These are phyloP conservation scores for Drosophila yakuba DNA, from an alignment of 1,140 invertebrate species.

Conservation along the genomic window DNA sequence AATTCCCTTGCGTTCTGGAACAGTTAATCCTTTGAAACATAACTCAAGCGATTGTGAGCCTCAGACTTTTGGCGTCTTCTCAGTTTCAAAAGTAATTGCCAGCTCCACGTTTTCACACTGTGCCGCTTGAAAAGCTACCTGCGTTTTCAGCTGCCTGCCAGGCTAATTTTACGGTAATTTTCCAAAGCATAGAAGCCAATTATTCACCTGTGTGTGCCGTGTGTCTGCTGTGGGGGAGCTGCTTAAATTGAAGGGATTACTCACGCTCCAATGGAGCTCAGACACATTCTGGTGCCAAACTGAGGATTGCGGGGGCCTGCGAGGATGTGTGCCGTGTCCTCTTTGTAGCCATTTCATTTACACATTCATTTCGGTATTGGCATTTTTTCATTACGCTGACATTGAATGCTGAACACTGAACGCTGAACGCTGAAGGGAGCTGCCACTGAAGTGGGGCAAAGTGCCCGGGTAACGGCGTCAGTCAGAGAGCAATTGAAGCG, in stretches of 20 bases:
- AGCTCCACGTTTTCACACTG: slow-evolving; percentile 9
- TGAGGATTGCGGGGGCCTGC: no score
- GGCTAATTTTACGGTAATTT: slow-evolving; percentile 83
- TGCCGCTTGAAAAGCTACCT: slow-evolving; percentile 3
- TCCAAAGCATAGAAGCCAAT: slow-evolving; percentile 75
- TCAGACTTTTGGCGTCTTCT: background rate
- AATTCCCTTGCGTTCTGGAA: background rate
- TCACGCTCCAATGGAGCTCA: slow-evolving; percentile 73
- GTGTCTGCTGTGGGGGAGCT: slow-evolving; percentile 39
- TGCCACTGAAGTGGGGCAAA: slow-evolving; percentile 10
- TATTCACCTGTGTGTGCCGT: slow-evolving; percentile 74
- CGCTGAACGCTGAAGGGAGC: slow-evolving; percentile 52
- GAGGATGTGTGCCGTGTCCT: slow-evolving; percentile 6
- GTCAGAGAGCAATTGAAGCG: slow-evolving; percentile 83
- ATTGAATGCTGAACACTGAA: slow-evolving; percentile 64
- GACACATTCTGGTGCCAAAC: slow-evolving; percentile 26
- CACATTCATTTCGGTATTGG: slow-evolving; percentile 81
- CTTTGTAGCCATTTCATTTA: slow-evolving; percentile 67
- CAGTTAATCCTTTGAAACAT: slow-evolving; percentile 7
- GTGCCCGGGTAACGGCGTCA: slow-evolving; percentile 65
- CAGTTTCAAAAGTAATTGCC: slow-evolving; percentile 1
- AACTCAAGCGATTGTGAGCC: slow-evolving; percentile 9
- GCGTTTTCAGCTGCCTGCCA: slow-evolving; percentile 30
- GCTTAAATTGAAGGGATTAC: slow-evolving; percentile 82
- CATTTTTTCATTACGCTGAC: slow-evolving; percentile 79